Percentiles rank a stretch among this genome's conserved stretches.
These are phyloP conservation scores for Andrena trimmerana DNA, from an alignment of 2,888 invertebrate genomes.

Conservation along the genomic window DNA sequence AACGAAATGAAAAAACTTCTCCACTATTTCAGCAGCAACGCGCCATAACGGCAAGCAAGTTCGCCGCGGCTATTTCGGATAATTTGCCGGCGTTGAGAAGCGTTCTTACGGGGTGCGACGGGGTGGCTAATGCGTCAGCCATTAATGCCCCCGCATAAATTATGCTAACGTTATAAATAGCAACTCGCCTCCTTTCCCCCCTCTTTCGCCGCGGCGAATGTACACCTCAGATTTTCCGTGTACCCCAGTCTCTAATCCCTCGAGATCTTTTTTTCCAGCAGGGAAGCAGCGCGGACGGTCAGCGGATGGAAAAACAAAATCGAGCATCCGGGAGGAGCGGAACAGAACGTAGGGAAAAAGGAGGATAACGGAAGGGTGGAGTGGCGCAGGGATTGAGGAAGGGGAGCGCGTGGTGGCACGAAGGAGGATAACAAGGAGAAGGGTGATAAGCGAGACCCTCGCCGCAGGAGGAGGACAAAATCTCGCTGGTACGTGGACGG, in stretches of 20 bases:
- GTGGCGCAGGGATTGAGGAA: background rate
- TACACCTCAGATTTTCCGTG: slow-evolving; percentile 35
- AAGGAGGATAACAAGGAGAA: background rate
- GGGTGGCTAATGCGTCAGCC: slow-evolving; percentile 17
- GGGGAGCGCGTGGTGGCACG: background rate
- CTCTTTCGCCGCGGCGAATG: slow-evolving; percentile 24
- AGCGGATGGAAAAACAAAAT: slow-evolving; percentile 34
- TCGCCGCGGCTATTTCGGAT: background rate
- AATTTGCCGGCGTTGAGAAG: slow-evolving; percentile 19
- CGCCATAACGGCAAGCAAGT: background rate
- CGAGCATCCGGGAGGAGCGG: slow-evolving; percentile 16
- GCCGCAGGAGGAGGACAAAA: slow-evolving; percentile 34
- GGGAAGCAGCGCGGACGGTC: slow-evolving; percentile 11
- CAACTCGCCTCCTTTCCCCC: background rate
- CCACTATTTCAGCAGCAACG: background rate
- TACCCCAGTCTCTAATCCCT: slow-evolving; percentile 12
- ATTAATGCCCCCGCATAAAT: slow-evolving; percentile 37
- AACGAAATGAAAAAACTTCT: slow-evolving; percentile 7
- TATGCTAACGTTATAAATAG: slow-evolving; percentile 33
- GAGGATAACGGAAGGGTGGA: background rate
- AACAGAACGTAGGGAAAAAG: slow-evolving; percentile 1
- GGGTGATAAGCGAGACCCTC: background rate
- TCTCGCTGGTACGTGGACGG: slow-evolving; percentile 46
- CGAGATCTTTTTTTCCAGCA: slow-evolving; percentile 21
- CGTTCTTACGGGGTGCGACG: slow-evolving; percentile 2